Evolutionary conservation across 2,888 invertebrate genomes (phyloP).

Genomic region (Aphodius sticticus): DNA sequence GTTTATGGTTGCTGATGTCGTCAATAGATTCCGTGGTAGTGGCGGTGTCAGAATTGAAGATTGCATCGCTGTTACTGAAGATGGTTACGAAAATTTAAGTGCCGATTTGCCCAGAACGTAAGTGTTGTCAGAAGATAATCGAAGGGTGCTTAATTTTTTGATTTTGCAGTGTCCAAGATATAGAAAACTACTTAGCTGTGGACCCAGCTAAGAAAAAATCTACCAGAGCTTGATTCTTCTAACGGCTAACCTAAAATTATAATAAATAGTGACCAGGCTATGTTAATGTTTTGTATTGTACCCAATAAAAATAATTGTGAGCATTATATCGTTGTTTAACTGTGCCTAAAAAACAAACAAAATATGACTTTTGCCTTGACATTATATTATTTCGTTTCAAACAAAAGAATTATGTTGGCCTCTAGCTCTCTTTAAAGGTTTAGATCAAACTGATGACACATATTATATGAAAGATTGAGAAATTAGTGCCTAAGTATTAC

Average conservation of each 20-base stretch:
- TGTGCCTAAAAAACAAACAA: not conserved
- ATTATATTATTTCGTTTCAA: not conserved
- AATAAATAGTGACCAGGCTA: not conserved
- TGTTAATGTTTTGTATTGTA: not conserved
- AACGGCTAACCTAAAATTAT: not conserved
- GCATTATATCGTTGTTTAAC: not conserved
- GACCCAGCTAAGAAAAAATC: not conserved
- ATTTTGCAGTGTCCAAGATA: conserved; percentile 73
- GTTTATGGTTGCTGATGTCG: conserved; percentile 78
- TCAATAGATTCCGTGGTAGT: conserved; percentile 80
- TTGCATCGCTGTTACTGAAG: conserved; percentile 67
- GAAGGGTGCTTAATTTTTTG: conserved; percentile 25
- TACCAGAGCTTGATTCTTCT: not conserved
- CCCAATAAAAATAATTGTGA: not conserved
- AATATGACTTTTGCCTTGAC: not conserved
- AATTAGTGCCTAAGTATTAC: not conserved
- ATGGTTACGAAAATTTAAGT: conserved; percentile 31
- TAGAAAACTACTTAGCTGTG: conserved; percentile 66
- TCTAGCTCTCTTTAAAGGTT: not conserved
- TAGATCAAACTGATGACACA: too few relatives aligned
- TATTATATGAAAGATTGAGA: not conserved
- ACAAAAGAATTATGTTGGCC: not conserved
- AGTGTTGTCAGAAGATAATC: conserved; percentile 54
- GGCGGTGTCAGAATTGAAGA: conserved; percentile 99
- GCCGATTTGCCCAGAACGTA: conserved; percentile 90